Base-by-base conservation (phyloP, 2,888 invertebrate species). In the Lordiphosa andalusiaca region DNA sequence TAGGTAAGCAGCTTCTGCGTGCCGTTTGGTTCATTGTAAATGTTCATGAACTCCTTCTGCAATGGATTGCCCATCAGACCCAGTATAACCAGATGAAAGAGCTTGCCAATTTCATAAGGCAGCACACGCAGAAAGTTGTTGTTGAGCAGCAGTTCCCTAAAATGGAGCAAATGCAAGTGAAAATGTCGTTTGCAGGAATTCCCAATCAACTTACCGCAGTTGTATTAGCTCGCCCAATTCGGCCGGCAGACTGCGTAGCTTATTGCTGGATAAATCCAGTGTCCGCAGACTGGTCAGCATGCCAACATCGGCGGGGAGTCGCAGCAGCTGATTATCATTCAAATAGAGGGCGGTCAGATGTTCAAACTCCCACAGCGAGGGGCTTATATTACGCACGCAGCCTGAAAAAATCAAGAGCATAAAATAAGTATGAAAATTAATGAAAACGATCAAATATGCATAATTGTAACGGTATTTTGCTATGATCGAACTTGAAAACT, bases 191-290 rank as follows among this genome's bases (percentile, higher is more conserved):
- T 46, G 33, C 47, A 47, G 41, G 47, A 57, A 39, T 44, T 19
- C 25, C 30, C 10, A 52, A 41, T 1, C 16, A 10, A 52, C 44
- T 42, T 41, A 96, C 96, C 95, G 95, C 88, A 99, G 93, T 89
- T 96, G 94, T 90, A 97, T 95, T 88, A 99, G 94, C 90, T 99
- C 98, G 61, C 99, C 99, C 51, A 99, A 92, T 91, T 99, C 98
- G 53, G 96, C 94, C 69, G 99, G 99, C 90, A 99, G 91, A 88
- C 95, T 95, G 70, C 98, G 93, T 84, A 99, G 91, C 91, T 98
- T 98, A 91, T 99, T 99, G 90, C 94, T 94, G 73, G 98, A 98
- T 82, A 98, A 91, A 91, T 99, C 99, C 75, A 99, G 91, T 69
- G 94, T 93, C 84, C 95, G 94, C 71, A 99, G 92, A 90, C 96